Conservation (phyloP, 1,140 invertebrate species). For the Nebria ingens region DNA sequence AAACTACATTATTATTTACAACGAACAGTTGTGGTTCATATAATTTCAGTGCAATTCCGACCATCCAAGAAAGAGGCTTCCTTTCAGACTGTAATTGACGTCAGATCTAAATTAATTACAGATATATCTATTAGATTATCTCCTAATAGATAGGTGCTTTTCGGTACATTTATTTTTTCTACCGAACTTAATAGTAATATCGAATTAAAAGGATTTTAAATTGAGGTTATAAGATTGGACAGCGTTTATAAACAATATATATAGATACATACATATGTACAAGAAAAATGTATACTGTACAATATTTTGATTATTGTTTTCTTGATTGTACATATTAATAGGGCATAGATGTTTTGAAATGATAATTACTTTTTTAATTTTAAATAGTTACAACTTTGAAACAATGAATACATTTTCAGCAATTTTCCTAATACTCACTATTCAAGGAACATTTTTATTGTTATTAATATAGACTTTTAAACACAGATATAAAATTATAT, state of each 20-base stretch:
- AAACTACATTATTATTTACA: background rate
- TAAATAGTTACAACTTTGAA: no score
- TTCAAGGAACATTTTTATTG: no score
- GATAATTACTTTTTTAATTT: no score
- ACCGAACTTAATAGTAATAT: background rate
- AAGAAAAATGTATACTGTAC: no score
- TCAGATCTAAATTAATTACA: slow-evolving; percentile 4
- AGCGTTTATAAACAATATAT: background rate
- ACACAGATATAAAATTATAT: no score
- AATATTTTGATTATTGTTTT: no score
- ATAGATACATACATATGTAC: background rate
- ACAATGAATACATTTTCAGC: no score
- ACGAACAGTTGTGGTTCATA: background rate
- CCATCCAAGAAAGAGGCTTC: background rate
- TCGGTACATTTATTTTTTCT: background rate
- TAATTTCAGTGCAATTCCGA: background rate
- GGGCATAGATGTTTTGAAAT: no score
- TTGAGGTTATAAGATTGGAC: no score
- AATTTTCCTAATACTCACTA: no score
- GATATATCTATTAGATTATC: slow-evolving; percentile 9
- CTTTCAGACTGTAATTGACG: background rate
- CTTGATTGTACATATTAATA: no score
- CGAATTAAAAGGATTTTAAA: background rate
- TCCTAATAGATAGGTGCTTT: background rate
- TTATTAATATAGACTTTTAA: no score